Evolutionary conservation across 2,797 vertebrate genomes (phyloP).

Genomic region (Cossypha dichroa): DNA sequence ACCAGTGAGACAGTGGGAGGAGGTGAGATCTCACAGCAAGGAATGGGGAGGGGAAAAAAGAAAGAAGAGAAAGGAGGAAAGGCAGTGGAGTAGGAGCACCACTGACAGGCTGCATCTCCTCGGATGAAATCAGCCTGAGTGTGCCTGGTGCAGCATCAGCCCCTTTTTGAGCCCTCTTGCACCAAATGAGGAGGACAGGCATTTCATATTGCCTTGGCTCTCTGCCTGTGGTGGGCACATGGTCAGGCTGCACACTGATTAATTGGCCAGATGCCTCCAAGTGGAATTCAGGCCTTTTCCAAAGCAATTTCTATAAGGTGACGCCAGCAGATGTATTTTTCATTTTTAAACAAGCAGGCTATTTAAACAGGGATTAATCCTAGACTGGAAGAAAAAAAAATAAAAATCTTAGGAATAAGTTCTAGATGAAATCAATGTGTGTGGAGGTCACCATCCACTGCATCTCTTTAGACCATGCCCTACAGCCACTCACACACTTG

Average conservation of each 20-base stretch:
- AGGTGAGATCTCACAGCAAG: slow-evolving; percentile 13
- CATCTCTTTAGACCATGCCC: neutral
- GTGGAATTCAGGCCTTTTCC: neutral
- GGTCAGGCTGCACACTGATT: neutral
- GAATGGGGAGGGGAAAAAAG: neutral
- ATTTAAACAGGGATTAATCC: neutral
- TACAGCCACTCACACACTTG: neutral
- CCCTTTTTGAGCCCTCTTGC: neutral
- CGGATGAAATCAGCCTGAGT: neutral
- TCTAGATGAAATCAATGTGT: neutral
- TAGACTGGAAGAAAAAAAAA: neutral
- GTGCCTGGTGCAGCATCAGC: neutral
- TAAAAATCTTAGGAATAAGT: neutral
- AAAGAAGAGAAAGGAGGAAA: neutral
- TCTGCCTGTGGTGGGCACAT: neutral
- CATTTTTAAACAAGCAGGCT: neutral
- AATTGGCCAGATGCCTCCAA: neutral
- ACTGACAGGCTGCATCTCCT: neutral
- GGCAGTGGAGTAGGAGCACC: neutral
- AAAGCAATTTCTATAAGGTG: slow-evolving; percentile 15
- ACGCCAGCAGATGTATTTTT: neutral
- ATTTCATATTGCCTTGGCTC: neutral
- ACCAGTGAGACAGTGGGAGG: slow-evolving; percentile 15
- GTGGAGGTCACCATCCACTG: neutral
- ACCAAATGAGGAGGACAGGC: neutral